Percentiles rank a stretch among this genome's conserved stretches.
These are phyloP conservation scores for Athene noctua DNA, from an alignment of 2,113 vertebrate species.

Conservation along the genomic window DNA sequence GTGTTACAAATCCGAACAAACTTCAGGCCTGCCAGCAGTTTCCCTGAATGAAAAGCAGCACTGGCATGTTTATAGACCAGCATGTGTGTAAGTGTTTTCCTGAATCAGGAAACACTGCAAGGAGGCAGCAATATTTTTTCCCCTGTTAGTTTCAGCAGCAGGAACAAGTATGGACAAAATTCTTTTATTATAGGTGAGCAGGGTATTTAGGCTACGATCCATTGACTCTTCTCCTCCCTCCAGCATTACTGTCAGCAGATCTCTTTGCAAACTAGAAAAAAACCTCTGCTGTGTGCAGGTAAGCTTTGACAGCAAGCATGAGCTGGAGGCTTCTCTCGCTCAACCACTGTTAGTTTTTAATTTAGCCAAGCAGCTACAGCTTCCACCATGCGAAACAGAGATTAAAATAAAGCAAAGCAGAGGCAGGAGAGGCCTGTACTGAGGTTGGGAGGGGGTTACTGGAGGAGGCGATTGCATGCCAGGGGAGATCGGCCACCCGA, in stretches of 20 bases:
- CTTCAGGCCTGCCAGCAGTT: background rate
- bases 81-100: background rate
- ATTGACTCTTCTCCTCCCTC: background rate
- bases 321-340: background rate
- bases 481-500: background rate
- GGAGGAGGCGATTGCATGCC: rapidly evolving
- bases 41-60: background rate
- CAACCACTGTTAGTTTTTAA: background rate
- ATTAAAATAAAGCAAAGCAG: background rate
- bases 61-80: background rate
- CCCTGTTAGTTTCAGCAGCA: background rate
- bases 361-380: background rate
- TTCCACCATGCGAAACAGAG: background rate
- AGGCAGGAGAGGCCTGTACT: background rate
- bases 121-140: background rate
- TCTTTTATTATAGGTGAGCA: background rate
- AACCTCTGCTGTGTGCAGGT: background rate
- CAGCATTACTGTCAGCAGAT: background rate
- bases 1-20: background rate
- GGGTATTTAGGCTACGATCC: background rate
- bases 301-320: background rate
- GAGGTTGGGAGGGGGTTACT: background rate
- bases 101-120: background rate
- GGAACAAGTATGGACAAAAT: constrained; percentile 28
- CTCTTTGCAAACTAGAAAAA: background rate